These are phyloP conservation scores for Lagopus muta DNA, from an alignment of 2,113 vertebrate species.

Conservation along the genomic window DNA sequence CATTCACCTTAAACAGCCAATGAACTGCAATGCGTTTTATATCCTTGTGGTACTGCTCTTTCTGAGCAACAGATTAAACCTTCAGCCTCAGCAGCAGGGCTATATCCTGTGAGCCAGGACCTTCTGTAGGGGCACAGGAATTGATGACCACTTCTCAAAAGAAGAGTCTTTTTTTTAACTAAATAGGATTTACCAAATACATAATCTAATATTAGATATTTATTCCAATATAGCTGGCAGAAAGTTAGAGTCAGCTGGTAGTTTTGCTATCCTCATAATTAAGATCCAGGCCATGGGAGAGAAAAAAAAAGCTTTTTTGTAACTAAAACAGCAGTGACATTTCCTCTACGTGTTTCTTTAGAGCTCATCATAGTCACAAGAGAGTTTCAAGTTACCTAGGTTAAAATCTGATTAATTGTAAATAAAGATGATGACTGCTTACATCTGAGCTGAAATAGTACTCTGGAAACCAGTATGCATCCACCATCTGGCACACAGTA, in stretches of 20 bases:
- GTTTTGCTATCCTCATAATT: neutral
- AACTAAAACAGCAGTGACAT: slow-evolving; percentile 22
- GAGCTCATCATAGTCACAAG: slow-evolving; percentile 25
- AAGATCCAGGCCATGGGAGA: neutral
- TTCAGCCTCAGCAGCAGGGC: neutral
- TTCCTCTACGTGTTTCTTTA: neutral
- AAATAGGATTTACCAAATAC: neutral
- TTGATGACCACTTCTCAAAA: neutral
- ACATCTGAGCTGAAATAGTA: slow-evolving; percentile 40
- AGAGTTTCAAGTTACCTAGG: slow-evolving; percentile 2
- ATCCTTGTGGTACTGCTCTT: neutral
- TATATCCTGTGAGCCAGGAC: neutral
- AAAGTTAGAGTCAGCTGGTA: slow-evolving; percentile 16
- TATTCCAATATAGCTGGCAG: slow-evolving; percentile 31
- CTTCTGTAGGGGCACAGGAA: neutral
- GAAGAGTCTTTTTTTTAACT: neutral
- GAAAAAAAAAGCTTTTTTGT: neutral
- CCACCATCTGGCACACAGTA: slow-evolving; percentile 46
- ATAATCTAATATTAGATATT: slow-evolving; percentile 21
- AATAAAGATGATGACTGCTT: slow-evolving; percentile 66
- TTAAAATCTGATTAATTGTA: slow-evolving; percentile 64
- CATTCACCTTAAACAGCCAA: neutral
- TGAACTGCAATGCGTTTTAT: neutral
- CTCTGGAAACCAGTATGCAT: neutral
- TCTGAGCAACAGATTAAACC: neutral